Base-by-base conservation (phyloP, 2,113 vertebrate species). In the Sialia sialis region DNA sequence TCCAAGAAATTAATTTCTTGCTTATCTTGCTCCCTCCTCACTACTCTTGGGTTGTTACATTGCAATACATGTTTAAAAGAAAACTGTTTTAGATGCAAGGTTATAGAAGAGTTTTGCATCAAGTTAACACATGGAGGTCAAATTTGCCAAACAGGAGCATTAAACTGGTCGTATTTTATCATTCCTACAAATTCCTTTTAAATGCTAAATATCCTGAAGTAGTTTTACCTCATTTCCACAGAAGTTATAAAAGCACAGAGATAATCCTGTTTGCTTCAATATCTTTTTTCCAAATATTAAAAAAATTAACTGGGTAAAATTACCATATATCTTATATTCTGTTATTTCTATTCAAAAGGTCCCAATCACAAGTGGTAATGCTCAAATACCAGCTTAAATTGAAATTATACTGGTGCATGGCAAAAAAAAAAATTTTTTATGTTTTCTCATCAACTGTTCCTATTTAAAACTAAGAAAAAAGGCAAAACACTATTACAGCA, bases 151-250 rank as follows among this genome's bases (percentile, higher is more conserved):
- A 82, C 36, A 88, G 19, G 56, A 94, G 91, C 39, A 70, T 16
- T 70, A 96, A 93, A 79, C 20, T 70, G 22, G 12, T 30, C 87
- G 58, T 14, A 82, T 81, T 96, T 97, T 92, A 96, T 41, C 54
- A 81, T 64, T 90, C 54, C 63, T 94, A 64, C 5, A 46, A 43
- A 81, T 84, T 60, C 90, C 58, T 96, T 96, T 95, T 43, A 51
- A 94, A 97, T 90, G 74, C 20, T 91, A 85, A 91, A 70, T 93
- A 92, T 72, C 25, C 29, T 67, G 63, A 87, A 81, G 46, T 43
- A 81, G 39, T 87, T 96, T 95, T 89, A 59, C n/a, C 56, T 96
- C 27, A 76, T 93, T 93, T 92, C 64, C 58, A 90, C 73, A 76
- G 41, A 74, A 96, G 92, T 89, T 95, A 90, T 84, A 54, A 74